phyloP scores from a whole-genome alignment of 35 echinoderm and acorn worm species.

The Holothuria glaberrima region DNA sequence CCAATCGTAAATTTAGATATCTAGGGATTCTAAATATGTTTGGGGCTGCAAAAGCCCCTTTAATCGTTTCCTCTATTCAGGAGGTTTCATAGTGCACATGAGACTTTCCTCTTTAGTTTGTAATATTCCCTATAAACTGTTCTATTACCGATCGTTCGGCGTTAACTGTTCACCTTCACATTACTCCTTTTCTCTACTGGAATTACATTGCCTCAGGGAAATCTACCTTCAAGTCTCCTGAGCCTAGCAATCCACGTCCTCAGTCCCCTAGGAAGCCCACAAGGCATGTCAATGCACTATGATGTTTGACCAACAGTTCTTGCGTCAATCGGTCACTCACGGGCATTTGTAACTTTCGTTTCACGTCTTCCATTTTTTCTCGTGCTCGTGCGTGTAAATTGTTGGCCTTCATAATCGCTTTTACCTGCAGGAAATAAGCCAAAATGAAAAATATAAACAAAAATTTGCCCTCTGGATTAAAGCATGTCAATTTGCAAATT shows the following conservation, averaged over 20 bases:
- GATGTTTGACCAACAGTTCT: slow-evolving; percentile 28
- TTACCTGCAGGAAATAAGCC: slow-evolving; percentile 8
- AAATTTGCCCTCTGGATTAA: no score
- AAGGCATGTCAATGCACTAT: slow-evolving; percentile 29
- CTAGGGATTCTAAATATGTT: no score
- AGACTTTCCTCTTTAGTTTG: no score
- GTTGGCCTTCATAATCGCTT: slow-evolving; percentile 12
- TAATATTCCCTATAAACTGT: no score
- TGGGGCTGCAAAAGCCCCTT: no score
- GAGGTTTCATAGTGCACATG: no score
- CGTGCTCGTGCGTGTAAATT: slow-evolving; percentile 21
- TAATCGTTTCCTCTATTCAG: no score
- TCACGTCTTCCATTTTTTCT: neutral
- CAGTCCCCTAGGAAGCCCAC: neutral
- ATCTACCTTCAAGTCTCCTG: neutral
- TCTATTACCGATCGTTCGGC: no score
- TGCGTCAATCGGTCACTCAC: neutral
- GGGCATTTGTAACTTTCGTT: neutral
- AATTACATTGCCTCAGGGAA: neutral
- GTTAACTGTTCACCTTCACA: no score
- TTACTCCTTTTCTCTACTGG: neutral
- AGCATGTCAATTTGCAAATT: no score
- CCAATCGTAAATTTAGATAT: no score
- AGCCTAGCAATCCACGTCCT: neutral
- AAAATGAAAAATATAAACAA: no score